A percentile compares a stretch with the other conserved stretches of the same genome.
Evolutionary conservation across 2,113 vertebrate genomes (phyloP).

Genomic region (Setophaga kirtlandii): DNA sequence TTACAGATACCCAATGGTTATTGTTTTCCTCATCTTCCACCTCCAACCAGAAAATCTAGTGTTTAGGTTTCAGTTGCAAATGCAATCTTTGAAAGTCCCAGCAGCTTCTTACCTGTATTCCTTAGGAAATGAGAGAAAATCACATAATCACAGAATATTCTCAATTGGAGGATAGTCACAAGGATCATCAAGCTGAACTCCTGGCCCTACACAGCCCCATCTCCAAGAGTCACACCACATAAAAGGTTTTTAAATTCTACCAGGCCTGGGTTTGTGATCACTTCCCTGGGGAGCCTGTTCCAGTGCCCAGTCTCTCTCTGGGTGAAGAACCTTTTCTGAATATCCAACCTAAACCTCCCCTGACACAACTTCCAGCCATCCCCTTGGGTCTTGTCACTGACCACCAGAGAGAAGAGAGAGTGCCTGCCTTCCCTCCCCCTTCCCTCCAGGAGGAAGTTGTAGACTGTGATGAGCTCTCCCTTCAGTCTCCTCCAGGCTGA

Average conservation of each 20-base stretch:
- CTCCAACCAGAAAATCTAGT: background rate
- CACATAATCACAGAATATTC: background rate
- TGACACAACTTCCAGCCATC: background rate
- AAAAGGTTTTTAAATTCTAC: background rate
- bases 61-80: background rate
- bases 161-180: background rate
- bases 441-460: rapidly evolving
- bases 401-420: background rate
- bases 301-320: background rate
- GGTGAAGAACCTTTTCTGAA: background rate
- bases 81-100: background rate
- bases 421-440: background rate
- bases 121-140: background rate
- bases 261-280: background rate
- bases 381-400: background rate
- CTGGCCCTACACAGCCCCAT: background rate
- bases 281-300: background rate
- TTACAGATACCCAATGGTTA: background rate
- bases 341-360: background rate
- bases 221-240: too few species aligned
- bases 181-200: background rate
- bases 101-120: background rate
- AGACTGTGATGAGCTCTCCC: background rate
- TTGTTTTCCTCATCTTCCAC: constrained; percentile 22
- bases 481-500: background rate